A percentile compares a stretch with the other conserved stretches of the same genome.
phyloP scores from a whole-genome alignment of 2,888 invertebrate genomes.

The Tetranychus truncatus region DNA sequence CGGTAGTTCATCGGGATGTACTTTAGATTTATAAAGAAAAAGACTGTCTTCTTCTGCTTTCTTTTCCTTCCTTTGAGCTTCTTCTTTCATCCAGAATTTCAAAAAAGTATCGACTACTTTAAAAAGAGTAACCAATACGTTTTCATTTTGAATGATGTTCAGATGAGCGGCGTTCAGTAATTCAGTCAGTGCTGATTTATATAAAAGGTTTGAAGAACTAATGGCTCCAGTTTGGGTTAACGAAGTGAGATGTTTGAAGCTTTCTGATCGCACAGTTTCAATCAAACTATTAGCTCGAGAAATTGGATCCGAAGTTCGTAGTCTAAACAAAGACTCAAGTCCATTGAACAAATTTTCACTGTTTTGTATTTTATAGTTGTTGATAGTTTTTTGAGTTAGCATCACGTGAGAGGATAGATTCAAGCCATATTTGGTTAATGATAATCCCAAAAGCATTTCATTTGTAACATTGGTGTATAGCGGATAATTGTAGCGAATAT shows the following conservation, averaged over 20 bases:
- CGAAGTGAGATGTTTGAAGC: not conserved
- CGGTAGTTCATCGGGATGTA: conserved; percentile 32
- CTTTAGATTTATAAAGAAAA: conserved; percentile 31
- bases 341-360: not conserved
- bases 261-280: not conserved
- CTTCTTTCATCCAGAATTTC: conserved; percentile 15
- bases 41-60: conserved; percentile 54
- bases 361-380: not conserved
- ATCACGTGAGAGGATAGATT: conserved; percentile 9
- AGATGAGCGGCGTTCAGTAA: conserved; percentile 20
- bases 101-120: conserved; percentile 2
- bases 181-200: conserved; percentile 20
- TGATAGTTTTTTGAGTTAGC: not conserved
- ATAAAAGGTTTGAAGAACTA: conserved; percentile 1
- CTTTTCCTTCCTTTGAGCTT: conserved; percentile 25
- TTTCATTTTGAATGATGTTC: conserved; percentile 8
- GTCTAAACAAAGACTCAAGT: not conserved
- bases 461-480: conserved; percentile 18
- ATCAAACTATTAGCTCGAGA: not conserved
- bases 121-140: not conserved
- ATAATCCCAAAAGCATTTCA: conserved; percentile 16
- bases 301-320: not conserved
- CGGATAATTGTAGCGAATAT: conserved; percentile 16
- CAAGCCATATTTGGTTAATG: conserved; percentile 17
- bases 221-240: not conserved